Percentiles rank a stretch among this genome's conserved stretches.
Conservation (phyloP, 2,113 vertebrate species). For the Mionectes macconnelli region DNA sequence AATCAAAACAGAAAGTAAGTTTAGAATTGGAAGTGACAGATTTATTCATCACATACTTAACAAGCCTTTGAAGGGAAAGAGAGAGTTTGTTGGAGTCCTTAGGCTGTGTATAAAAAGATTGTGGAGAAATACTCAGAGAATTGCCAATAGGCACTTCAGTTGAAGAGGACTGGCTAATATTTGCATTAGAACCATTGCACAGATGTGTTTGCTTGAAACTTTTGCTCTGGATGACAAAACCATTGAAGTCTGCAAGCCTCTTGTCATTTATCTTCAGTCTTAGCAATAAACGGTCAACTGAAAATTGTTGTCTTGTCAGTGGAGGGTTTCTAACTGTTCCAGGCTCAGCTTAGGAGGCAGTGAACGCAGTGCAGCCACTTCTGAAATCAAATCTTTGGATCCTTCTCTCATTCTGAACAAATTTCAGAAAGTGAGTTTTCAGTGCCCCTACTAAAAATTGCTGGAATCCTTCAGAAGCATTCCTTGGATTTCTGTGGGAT, state of each 20-base stretch:
- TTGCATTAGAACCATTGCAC: slow-evolving; percentile 64
- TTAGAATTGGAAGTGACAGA: slow-evolving; percentile 82
- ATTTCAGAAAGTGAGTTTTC: background rate
- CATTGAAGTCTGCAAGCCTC: background rate
- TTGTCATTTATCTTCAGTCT: slow-evolving; percentile 35
- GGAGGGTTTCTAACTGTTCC: background rate
- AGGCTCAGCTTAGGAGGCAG: background rate
- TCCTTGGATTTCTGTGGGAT: background rate
- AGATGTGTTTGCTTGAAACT: slow-evolving; percentile 68
- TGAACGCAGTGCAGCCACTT: background rate
- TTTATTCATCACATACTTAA: slow-evolving; percentile 83
- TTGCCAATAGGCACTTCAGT: slow-evolving; percentile 68
- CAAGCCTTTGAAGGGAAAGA: slow-evolving; percentile 77
- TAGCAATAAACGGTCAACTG: background rate
- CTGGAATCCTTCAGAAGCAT: background rate
- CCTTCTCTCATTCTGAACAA: background rate
- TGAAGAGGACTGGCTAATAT: slow-evolving; percentile 49
- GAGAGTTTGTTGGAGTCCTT: slow-evolving; percentile 72
- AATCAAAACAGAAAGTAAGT: slow-evolving; percentile 77
- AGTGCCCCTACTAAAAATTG: background rate
- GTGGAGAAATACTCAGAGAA: slow-evolving; percentile 66
- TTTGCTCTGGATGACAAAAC: slow-evolving; percentile 57
- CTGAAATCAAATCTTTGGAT: background rate
- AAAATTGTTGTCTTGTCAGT: background rate
- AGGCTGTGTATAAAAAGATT: slow-evolving; percentile 74